Conservation (phyloP, 2,797 vertebrate species). For the Eulemur mongoz region DNA sequence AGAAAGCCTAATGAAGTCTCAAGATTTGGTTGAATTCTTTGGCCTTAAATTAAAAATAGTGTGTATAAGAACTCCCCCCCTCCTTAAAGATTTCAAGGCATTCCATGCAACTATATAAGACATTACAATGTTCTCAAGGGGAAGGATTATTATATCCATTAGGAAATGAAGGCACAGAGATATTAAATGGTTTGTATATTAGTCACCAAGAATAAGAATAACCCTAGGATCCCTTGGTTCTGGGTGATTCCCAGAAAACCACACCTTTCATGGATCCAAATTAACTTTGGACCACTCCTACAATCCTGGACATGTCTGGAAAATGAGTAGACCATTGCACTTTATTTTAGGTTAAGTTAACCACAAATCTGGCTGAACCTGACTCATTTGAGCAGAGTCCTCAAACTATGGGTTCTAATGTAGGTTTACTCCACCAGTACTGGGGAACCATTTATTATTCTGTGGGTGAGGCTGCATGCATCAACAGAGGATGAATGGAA, state of each 20-base stretch:
- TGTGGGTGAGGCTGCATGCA: constrained; percentile 47
- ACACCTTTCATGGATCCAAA: constrained; percentile 18
- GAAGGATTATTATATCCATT: constrained; percentile 30
- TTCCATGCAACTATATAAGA: constrained; percentile 37
- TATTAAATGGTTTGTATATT: constrained; percentile 42
- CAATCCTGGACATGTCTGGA: constrained; percentile 53
- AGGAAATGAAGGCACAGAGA: constrained; percentile 35
- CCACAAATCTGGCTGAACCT: constrained; percentile 49
- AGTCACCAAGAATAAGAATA: constrained; percentile 66
- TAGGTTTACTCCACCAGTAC: constrained; percentile 50
- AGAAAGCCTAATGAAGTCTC: constrained; percentile 39
- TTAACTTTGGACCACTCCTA: constrained; percentile 22
- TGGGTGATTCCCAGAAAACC: constrained; percentile 64
- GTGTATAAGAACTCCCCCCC: not conserved
- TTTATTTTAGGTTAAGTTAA: constrained; percentile 64
- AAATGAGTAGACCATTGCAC: constrained; percentile 18
- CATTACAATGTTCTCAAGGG: constrained; percentile 18
- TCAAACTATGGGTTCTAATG: constrained; percentile 43
- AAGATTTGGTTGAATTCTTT: constrained; percentile 39
- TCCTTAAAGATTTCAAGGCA: constrained; percentile 38
- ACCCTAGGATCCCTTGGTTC: constrained; percentile 18
- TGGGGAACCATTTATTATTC: constrained; percentile 55
- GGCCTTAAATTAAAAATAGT: constrained; percentile 34
- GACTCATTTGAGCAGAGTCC: constrained; percentile 40
- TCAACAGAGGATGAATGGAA: constrained; percentile 61